phyloP scores from a whole-genome alignment of 2,797 vertebrate genomes.

The Falco novaeseelandiae region DNA sequence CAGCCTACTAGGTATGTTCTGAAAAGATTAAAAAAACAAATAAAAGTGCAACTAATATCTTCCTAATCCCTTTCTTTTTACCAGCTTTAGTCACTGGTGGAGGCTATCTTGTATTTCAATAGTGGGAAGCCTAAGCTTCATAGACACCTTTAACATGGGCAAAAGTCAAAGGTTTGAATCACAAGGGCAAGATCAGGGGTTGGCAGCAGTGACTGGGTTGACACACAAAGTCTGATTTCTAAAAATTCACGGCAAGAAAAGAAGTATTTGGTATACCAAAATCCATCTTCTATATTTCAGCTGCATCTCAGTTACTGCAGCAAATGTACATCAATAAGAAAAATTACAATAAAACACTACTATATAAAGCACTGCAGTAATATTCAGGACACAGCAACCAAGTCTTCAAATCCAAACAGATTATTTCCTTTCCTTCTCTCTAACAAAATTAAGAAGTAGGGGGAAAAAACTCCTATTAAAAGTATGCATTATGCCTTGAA shows the following conservation, averaged over 20 bases:
- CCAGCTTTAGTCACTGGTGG: background rate
- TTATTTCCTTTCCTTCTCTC: background rate
- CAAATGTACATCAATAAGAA: background rate
- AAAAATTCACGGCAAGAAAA: background rate
- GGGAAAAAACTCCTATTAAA: rapidly evolving
- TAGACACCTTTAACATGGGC: background rate
- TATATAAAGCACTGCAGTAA: background rate
- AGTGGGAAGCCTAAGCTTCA: background rate
- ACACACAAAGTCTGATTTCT: background rate
- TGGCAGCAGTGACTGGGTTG: background rate
- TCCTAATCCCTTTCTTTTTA: background rate
- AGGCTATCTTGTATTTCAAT: background rate
- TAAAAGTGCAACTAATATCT: background rate
- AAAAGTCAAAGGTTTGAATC: background rate
- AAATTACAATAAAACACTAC: background rate
- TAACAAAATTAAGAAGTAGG: background rate
- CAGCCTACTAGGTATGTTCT: background rate
- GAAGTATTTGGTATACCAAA: background rate
- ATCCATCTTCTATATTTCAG: background rate
- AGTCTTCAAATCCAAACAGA: background rate
- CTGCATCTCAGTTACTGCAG: background rate
- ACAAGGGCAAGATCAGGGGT: background rate
- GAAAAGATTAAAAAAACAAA: background rate
- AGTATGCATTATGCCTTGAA: background rate
- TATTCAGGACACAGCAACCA: background rate